Conservation (phyloP, 1,140 invertebrate genomes). For the Pentalonia nigronervosa region DNA sequence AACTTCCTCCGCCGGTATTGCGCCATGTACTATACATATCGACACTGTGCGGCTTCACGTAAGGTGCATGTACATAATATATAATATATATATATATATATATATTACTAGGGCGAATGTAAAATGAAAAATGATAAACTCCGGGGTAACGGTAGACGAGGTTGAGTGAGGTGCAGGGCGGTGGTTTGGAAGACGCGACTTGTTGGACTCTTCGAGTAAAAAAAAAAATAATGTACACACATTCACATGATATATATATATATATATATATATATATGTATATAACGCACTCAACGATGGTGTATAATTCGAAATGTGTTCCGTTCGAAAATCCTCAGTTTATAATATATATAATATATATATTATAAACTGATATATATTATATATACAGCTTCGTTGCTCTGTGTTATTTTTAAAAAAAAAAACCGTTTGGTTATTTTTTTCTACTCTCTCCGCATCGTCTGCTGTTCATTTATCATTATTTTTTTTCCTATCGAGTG, state of each 20-base stretch:
- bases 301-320: neutral
- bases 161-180: neutral
- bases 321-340: neutral
- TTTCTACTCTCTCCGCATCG: neutral
- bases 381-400: no score
- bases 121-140: slow-evolving; percentile 31
- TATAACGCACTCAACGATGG: neutral
- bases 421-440: neutral
- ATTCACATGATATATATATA: neutral
- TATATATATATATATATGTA: no score
- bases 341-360: neutral
- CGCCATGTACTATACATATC: neutral
- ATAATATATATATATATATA: neutral
- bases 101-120: neutral
- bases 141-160: neutral
- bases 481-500: neutral
- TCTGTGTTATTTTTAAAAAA: neutral
- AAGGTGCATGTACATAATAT: neutral
- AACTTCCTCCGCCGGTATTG: neutral
- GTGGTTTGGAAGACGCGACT: neutral
- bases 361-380: no score
- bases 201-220: neutral
- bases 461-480: slow-evolving; percentile 9
- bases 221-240: neutral
- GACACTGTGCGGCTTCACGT: neutral